phyloP scores from a whole-genome alignment of 2,113 vertebrate genomes.

The Psephotus haematonotus region DNA sequence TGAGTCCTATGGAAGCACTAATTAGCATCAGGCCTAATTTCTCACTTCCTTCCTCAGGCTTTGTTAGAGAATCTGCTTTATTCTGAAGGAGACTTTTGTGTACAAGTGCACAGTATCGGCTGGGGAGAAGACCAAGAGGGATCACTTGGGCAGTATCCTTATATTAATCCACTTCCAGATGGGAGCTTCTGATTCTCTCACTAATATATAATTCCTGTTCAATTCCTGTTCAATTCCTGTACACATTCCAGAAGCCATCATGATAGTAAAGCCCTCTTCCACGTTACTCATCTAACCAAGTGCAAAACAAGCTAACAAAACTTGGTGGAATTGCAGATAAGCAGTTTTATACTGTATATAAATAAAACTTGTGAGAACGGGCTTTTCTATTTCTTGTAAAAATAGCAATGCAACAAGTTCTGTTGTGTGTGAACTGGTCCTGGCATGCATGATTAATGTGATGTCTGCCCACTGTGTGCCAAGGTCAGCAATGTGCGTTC shows the following conservation, averaged over 20 bases:
- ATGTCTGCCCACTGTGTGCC: background rate
- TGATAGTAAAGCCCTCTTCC: background rate
- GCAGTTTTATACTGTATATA: background rate
- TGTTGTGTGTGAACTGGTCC: background rate
- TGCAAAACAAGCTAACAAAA: background rate
- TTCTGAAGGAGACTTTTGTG: background rate
- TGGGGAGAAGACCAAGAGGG: background rate
- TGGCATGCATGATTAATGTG: background rate
- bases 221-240: background rate
- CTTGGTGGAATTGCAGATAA: background rate
- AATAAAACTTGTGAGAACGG: background rate
- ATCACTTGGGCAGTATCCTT: background rate
- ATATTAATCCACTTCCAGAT: background rate
- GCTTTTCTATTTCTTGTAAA: background rate
- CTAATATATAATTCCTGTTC: background rate
- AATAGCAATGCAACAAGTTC: background rate
- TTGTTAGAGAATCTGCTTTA: background rate
- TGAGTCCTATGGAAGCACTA: background rate
- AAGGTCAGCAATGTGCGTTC: background rate
- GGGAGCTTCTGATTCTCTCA: background rate
- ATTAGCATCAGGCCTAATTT: background rate
- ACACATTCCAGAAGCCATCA: background rate
- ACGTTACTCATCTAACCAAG: background rate
- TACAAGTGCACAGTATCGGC: background rate
- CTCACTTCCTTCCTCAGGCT: fast-evolving